Evolutionary conservation across 2,113 vertebrate genomes (phyloP).

Genomic region (Seriola dumerili): DNA sequence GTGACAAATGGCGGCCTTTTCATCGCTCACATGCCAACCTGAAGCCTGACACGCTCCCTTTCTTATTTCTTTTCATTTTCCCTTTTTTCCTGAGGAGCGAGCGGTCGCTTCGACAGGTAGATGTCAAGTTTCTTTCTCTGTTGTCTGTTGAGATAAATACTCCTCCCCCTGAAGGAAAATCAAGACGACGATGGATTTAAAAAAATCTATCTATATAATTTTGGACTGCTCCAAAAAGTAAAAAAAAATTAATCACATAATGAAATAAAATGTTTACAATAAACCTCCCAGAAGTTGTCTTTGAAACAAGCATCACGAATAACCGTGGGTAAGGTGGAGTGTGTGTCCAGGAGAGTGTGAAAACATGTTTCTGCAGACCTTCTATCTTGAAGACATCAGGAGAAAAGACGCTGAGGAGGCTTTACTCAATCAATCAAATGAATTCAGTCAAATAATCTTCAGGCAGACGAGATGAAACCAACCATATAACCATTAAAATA

Average conservation of each 20-base stretch:
- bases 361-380: no score
- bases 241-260: neutral
- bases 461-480: no score
- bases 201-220: neutral
- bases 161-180: neutral
- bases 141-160: conserved; percentile 48
- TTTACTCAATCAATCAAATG: no score
- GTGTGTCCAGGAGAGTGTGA: no score
- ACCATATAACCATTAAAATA: no score
- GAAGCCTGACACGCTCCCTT: conserved; percentile 61
- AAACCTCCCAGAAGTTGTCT: neutral
- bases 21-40: conserved; percentile 61
- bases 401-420: no score
- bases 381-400: no score
- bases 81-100: neutral
- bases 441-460: no score
- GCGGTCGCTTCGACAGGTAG: conserved; percentile 54
- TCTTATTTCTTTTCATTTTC: conserved; percentile 36
- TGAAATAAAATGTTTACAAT: conserved; percentile 14
- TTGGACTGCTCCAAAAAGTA: neutral
- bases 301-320: no score
- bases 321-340: no score
- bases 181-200: neutral
- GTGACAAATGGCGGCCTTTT: conserved; percentile 64
- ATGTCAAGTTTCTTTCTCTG: conserved; percentile 43